These are phyloP conservation scores for Typhlomys cinereus DNA, from an alignment of 2,113 vertebrate species.

Conservation along the genomic window DNA sequence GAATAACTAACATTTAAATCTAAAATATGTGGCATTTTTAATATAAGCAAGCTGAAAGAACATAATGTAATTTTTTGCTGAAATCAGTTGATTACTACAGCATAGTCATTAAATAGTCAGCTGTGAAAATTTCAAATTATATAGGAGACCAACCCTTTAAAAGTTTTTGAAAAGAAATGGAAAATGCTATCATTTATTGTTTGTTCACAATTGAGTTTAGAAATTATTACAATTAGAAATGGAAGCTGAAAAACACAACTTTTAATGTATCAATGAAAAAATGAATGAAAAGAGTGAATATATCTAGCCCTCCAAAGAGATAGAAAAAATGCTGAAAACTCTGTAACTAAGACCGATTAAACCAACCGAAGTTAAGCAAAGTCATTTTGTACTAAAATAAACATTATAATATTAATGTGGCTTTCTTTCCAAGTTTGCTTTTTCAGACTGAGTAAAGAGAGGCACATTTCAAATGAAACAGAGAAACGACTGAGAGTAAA, in stretches of 20 bases:
- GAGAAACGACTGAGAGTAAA: neutral
- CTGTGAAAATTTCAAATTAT: neutral
- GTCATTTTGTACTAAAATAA: neutral
- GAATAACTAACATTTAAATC: no score
- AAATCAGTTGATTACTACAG: neutral
- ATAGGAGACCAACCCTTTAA: neutral
- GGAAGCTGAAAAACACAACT: neutral
- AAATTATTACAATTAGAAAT: neutral
- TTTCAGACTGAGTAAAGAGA: neutral
- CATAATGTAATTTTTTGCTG: neutral
- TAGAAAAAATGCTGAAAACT: neutral
- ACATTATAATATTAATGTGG: neutral
- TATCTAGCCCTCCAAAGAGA: neutral
- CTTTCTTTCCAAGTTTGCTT: neutral
- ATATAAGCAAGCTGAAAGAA: neutral
- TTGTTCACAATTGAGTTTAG: neutral
- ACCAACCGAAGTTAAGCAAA: neutral
- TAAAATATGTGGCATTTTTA: neutral
- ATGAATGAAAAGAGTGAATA: neutral
- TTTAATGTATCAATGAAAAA: neutral
- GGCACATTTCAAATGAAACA: neutral
- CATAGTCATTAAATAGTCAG: neutral
- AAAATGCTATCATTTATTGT: neutral
- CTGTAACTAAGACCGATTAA: neutral
- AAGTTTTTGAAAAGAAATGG: neutral